Percentiles rank a stretch among this genome's conserved stretches.
These are phyloP conservation scores for Stenodema calcarata DNA, from an alignment of 2,888 invertebrate species.

Conservation along the genomic window DNA sequence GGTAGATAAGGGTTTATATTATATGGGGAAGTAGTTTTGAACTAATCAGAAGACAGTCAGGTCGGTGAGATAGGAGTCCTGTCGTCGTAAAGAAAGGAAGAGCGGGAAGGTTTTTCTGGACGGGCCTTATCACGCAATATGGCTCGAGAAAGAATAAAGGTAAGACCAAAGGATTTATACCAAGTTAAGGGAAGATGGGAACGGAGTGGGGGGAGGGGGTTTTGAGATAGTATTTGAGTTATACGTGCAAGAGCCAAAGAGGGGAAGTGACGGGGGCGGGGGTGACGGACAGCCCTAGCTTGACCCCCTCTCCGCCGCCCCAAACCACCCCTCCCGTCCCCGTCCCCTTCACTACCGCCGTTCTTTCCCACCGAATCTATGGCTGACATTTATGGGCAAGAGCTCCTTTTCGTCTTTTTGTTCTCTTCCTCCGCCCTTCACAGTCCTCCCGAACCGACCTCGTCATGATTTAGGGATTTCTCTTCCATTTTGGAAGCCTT, in stretches of 20 bases:
- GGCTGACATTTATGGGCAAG: slow-evolving; percentile 56
- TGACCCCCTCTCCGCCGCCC: slow-evolving; percentile 47
- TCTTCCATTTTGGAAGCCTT: slow-evolving; percentile 57
- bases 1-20: slow-evolving; percentile 40
- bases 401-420: slow-evolving; percentile 55
- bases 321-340: neutral
- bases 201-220: slow-evolving; percentile 3
- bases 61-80: slow-evolving; percentile 35
- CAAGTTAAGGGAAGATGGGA: slow-evolving; percentile 36
- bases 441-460: slow-evolving; percentile 1
- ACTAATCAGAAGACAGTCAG: slow-evolving; percentile 36
- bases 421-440: slow-evolving; percentile 47
- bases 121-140: slow-evolving; percentile 54
- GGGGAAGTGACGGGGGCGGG: neutral
- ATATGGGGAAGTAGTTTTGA: slow-evolving; percentile 43
- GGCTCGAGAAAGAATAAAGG: slow-evolving; percentile 53
- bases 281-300: slow-evolving; percentile 54
- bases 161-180: slow-evolving; percentile 51
- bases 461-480: slow-evolving; percentile 56
- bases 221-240: slow-evolving; percentile 54
- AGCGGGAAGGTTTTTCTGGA: slow-evolving; percentile 47
- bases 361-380: slow-evolving; percentile 54
- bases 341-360: neutral
- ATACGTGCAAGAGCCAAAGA: slow-evolving; percentile 42
- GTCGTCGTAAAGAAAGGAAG: slow-evolving; percentile 51